phyloP scores from a whole-genome alignment of 2,888 invertebrate species.

The Eristalis pertinax region DNA sequence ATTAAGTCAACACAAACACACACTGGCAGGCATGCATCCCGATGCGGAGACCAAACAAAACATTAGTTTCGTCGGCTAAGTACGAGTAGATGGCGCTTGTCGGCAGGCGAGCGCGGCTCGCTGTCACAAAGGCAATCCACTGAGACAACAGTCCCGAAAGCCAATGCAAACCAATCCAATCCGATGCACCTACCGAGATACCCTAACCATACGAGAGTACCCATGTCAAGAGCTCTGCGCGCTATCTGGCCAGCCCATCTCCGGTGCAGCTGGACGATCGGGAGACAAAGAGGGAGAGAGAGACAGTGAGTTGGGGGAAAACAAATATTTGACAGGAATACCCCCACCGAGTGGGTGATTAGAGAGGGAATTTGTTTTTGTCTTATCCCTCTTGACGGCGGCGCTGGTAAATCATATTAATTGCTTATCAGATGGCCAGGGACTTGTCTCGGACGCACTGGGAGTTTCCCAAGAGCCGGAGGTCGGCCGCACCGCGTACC shows the following conservation, averaged over 20 bases:
- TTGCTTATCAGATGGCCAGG: conserved; percentile 62
- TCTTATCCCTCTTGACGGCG: not conserved
- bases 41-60: conserved; percentile 55
- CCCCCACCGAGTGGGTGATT: conserved; percentile 67
- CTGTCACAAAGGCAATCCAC: conserved; percentile 64
- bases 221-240: conserved; percentile 52
- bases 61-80: conserved; percentile 53
- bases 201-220: conserved; percentile 50
- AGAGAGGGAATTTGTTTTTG: conserved; percentile 43
- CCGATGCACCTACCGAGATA: conserved; percentile 66
- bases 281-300: too few relatives aligned
- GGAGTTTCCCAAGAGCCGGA: conserved; percentile 44
- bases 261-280: not conserved
- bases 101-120: conserved; percentile 31
- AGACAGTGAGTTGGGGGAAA: conserved; percentile 8
- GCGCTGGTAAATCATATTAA: conserved; percentile 65
- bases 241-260: conserved; percentile 30
- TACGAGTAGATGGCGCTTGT: conserved; percentile 63
- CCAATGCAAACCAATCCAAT: conserved; percentile 38
- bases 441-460: conserved; percentile 18
- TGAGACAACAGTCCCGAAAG: conserved; percentile 40
- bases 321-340: conserved; percentile 68
- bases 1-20: conserved; percentile 68
- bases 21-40: conserved; percentile 4
- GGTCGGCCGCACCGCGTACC: conserved; percentile 16